Conservation (phyloP, 2,888 invertebrate species). For the Coenonympha glycerion region DNA sequence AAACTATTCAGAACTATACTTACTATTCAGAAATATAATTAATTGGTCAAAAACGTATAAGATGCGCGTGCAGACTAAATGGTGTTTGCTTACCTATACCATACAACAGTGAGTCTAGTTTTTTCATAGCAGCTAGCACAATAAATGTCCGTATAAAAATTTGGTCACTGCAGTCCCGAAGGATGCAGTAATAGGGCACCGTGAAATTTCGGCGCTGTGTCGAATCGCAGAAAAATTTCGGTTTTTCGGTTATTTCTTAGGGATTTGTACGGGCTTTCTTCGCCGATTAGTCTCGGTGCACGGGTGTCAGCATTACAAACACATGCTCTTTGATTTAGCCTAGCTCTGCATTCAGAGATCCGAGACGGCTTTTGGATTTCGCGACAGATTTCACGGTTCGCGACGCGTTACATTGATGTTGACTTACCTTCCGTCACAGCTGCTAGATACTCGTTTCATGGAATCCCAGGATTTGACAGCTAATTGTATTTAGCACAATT, state of each 20-base stretch:
- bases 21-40: too few relatives aligned
- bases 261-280: slow-evolving; percentile 76
- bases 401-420: slow-evolving; percentile 74
- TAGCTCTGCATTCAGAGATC: slow-evolving; percentile 50
- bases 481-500: slow-evolving; percentile 6
- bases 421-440: slow-evolving; percentile 76
- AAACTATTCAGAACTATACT: too few relatives aligned
- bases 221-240: slow-evolving; percentile 76
- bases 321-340: slow-evolving; percentile 69
- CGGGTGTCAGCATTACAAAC: slow-evolving; percentile 74
- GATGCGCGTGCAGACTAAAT: too few relatives aligned
- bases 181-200: slow-evolving; percentile 59
- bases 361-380: slow-evolving; percentile 67
- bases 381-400: slow-evolving; percentile 67
- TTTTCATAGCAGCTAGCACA: too few relatives aligned
- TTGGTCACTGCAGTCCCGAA: background rate
- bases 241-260: slow-evolving; percentile 77
- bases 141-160: background rate
- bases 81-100: too few relatives aligned
- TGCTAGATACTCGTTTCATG: slow-evolving; percentile 55
- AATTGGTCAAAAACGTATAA: too few relatives aligned
- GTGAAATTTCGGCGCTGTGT: slow-evolving; percentile 65
- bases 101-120: too few relatives aligned
- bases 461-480: slow-evolving; percentile 20
- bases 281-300: slow-evolving; percentile 67